Percentiles rank a stretch among this genome's conserved stretches.
Evolutionary conservation across 2,888 invertebrate species (phyloP).

Genomic region (Melipona bicolor): DNA sequence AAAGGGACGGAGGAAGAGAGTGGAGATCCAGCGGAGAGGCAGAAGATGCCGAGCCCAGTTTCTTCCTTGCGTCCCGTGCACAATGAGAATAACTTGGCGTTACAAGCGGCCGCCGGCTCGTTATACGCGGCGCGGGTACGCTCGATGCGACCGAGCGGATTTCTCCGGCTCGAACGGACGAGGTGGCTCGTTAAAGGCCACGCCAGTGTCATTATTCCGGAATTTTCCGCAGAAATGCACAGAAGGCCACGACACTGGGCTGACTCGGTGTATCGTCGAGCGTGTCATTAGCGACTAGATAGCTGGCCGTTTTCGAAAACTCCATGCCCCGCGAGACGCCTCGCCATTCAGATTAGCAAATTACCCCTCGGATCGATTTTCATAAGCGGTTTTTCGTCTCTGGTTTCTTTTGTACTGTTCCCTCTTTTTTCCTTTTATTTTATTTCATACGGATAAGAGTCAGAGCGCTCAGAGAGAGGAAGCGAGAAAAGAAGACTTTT

Average conservation of each 20-base stretch:
- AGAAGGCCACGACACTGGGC: neutral
- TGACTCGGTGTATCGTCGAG: slow-evolving; percentile 8
- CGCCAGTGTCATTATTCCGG: slow-evolving; percentile 48
- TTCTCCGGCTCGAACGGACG: slow-evolving; percentile 33
- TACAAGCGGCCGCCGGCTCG: slow-evolving; percentile 41
- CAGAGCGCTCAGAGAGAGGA: too few species aligned
- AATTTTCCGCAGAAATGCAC: slow-evolving; percentile 42
- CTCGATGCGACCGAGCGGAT: slow-evolving; percentile 23
- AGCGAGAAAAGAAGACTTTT: neutral
- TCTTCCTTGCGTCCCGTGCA: slow-evolving; percentile 12
- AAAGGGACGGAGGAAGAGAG: neutral
- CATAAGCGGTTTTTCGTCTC: neutral
- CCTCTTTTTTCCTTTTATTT: neutral
- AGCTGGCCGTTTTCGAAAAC: slow-evolving; percentile 43
- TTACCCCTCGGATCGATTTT: slow-evolving; percentile 11
- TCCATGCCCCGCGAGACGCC: slow-evolving; percentile 23
- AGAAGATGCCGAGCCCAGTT: neutral
- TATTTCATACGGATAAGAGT: neutral
- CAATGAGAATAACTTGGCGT: slow-evolving; percentile 65
- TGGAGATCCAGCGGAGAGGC: neutral
- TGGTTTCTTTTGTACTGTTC: neutral
- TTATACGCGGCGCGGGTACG: slow-evolving; percentile 36
- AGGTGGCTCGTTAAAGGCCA: slow-evolving; percentile 38
- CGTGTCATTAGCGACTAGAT: slow-evolving; percentile 43
- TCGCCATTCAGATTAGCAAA: slow-evolving; percentile 30